Conservation (phyloP, 2,113 vertebrate genomes). For the Crypturellus undulatus region DNA sequence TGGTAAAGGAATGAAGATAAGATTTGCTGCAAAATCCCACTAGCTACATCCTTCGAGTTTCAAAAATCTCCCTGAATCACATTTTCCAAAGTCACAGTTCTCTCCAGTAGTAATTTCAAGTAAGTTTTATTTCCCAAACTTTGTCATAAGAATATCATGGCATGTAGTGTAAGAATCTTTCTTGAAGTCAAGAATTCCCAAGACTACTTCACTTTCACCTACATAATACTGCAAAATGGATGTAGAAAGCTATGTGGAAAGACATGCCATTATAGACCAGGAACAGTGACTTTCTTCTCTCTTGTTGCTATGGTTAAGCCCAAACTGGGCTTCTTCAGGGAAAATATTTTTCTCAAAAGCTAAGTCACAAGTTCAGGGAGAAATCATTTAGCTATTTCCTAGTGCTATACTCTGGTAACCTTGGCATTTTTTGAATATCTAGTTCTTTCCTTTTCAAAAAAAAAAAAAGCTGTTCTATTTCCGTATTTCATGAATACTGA, state of each 20-base stretch:
- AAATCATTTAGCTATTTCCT: constrained; percentile 67
- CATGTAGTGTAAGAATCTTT: not conserved
- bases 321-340: constrained; percentile 33
- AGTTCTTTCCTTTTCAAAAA: constrained; percentile 28
- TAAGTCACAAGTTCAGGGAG: constrained; percentile 64
- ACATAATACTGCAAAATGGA: not conserved
- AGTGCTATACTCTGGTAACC: constrained; percentile 53
- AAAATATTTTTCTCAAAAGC: constrained; percentile 44
- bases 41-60: not conserved
- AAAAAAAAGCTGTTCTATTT: not conserved
- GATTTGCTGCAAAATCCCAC: not conserved
- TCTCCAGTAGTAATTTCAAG: not conserved
- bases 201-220: not conserved
- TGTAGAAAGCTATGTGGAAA: not conserved
- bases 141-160: not conserved
- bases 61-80: not conserved
- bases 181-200: not conserved
- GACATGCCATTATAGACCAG: not conserved
- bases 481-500: constrained; percentile 17
- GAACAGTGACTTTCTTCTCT: constrained; percentile 8
- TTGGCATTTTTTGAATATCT: constrained; percentile 64
- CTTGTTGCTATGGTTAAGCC: not conserved
- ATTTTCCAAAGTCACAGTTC: not conserved
- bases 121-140: not conserved
- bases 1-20: not conserved